These are phyloP conservation scores for Elgaria multicarinata DNA, from an alignment of 2,113 vertebrate genomes.

Conservation along the genomic window DNA sequence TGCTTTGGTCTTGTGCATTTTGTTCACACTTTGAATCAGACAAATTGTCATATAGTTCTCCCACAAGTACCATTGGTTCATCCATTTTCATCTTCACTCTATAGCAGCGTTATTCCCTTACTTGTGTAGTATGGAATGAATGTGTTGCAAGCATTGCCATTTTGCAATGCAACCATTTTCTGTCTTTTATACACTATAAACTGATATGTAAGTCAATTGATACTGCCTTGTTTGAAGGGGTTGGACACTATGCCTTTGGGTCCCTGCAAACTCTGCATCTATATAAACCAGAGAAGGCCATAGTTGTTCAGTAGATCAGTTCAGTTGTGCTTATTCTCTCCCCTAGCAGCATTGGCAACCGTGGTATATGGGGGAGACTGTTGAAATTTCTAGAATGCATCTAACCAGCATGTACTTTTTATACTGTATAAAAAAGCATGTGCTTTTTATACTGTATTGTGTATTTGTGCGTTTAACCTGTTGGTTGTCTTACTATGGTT, in stretches of 20 bases:
- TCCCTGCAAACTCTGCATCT: not conserved
- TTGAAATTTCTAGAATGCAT: slow-evolving; percentile 1
- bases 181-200: not conserved
- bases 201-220: not conserved
- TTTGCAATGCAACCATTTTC: not conserved
- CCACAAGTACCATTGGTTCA: not conserved
- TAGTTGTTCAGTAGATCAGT: not conserved
- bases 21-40: not conserved
- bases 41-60: not conserved
- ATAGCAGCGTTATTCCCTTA: not conserved
- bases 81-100: not conserved
- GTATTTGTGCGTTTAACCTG: too few relatives aligned
- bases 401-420: not conserved
- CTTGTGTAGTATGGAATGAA: not conserved
- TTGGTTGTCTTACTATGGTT: too few relatives aligned
- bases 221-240: not conserved
- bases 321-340: not conserved
- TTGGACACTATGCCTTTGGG: too few relatives aligned
- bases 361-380: not conserved
- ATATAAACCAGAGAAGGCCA: not conserved
- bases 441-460: too few relatives aligned
- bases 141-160: too few relatives aligned
- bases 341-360: not conserved
- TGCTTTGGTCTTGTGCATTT: not conserved
- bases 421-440: too few relatives aligned